A percentile compares a stretch with the other conserved stretches of the same genome.
These are phyloP conservation scores for Neocrepidodera transversa DNA, from an alignment of 2,888 invertebrate genomes.

Conservation along the genomic window DNA sequence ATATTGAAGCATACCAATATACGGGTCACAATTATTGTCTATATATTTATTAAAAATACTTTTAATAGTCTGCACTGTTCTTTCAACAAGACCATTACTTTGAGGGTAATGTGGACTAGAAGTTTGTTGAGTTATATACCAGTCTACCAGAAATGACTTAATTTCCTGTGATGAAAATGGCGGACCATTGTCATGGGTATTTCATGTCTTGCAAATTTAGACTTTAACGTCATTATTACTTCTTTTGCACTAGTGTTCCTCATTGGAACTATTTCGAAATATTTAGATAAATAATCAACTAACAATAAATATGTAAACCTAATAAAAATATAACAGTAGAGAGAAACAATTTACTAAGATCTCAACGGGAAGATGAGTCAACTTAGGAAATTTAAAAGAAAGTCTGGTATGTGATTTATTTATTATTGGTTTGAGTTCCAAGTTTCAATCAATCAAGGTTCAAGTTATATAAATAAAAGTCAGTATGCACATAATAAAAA, in stretches of 20 bases:
- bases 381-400: too few relatives aligned
- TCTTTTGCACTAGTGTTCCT: not conserved
- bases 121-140: not conserved
- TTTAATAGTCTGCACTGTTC: not conserved
- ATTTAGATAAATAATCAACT: conserved; percentile 3
- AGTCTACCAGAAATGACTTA: not conserved
- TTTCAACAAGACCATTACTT: conserved; percentile 1
- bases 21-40: not conserved
- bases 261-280: not conserved
- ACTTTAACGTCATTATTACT: not conserved
- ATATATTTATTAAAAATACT: not conserved
- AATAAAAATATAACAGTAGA: too few relatives aligned
- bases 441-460: too few relatives aligned
- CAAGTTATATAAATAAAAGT: too few relatives aligned
- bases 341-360: too few relatives aligned
- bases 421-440: too few relatives aligned
- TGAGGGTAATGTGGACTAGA: not conserved
- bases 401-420: too few relatives aligned
- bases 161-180: conserved; percentile 4
- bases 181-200: not conserved
- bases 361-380: too few relatives aligned
- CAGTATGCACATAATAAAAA: too few relatives aligned
- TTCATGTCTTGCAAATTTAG: not conserved
- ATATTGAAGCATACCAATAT: not conserved
- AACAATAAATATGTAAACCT: conserved; percentile 4